Evolutionary conservation across 2,888 invertebrate species (phyloP), one percentile per base, ranked within the genome.

Genomic region (Ethmia dodecea): DNA sequence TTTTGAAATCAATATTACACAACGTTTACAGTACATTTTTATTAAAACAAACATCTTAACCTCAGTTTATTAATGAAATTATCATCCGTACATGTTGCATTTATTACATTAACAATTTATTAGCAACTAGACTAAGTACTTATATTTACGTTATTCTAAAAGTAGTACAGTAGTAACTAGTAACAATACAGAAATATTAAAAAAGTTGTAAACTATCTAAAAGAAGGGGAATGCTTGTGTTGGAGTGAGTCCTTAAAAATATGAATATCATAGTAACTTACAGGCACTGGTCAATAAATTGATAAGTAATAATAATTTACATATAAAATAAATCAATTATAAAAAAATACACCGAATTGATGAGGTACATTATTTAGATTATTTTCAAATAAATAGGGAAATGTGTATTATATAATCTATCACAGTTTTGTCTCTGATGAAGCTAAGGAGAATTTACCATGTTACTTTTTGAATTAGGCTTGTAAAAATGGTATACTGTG

Each of bases 261-360:
- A 73, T 79, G 84, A 84, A 84, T 86, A 84, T 84, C 64, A 68
- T 79, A 63, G 61, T 59, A 53, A 68, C 84, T 83, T 81, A 73
- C 84, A 86, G 84, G 84, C 80, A 84, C 84, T 84, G 84, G 70
- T 68, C 34, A 42, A 38, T 40, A 33, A 43, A 47, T 48, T 59
- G 59, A 57, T 55, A 49, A 45, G 42, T 50, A 50, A 45, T 49
- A 49, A 43, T 40, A 14, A 35, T 37, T 45, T 47, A 41, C 42
- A 38, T 30, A 36, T 37, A 44, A 25, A 48, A 40, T 33, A 40
- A 41, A 38, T 38, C 18, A 20, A 12, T 11, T 11, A 11, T 12
- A 26, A 26, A 10, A 10, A 40, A 31, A 38, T 39, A 26, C 5
- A 24, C 18, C 13, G n/a, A n/a, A n/a, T n/a, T n/a, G n/a, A 31